These are phyloP conservation scores for Caenorhabditis remanei DNA, from an alignment of 1,140 invertebrate species.

Conservation along the genomic window DNA sequence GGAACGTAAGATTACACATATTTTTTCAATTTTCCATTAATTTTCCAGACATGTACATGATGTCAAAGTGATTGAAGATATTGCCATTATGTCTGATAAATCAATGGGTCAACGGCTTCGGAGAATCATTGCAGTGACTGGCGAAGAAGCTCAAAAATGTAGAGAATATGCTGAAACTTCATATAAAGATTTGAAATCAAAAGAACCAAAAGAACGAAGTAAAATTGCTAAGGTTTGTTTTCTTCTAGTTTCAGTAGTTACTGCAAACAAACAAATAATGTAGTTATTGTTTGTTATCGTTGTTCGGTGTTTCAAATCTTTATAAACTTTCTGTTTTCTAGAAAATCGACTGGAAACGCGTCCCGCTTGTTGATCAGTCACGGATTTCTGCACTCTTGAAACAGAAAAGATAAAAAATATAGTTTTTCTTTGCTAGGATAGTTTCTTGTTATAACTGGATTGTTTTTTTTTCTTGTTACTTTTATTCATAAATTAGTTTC, in stretches of 20 bases:
- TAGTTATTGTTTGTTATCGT: too few relatives aligned
- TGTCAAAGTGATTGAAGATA: neutral
- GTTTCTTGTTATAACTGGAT: neutral
- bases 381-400: neutral
- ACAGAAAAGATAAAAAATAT: neutral
- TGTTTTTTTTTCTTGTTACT: slow-evolving; percentile 17
- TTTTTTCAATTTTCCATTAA: neutral
- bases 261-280: too few relatives aligned
- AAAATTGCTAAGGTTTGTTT: neutral
- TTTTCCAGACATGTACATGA: slow-evolving; percentile 28
- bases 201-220: neutral
- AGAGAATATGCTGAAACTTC: neutral
- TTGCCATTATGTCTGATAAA: slow-evolving; percentile 24
- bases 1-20: slow-evolving; percentile 42
- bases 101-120: slow-evolving; percentile 41
- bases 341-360: slow-evolving; percentile 29
- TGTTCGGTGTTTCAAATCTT: too few relatives aligned
- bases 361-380: slow-evolving; percentile 19
- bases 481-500: neutral
- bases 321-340: neutral
- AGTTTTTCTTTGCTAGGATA: neutral
- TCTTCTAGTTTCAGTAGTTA: too few relatives aligned
- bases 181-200: neutral
- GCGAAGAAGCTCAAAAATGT: neutral
- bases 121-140: slow-evolving; percentile 31